Conservation (phyloP, 2,113 vertebrate species). For the Dipodomys ordii region DNA sequence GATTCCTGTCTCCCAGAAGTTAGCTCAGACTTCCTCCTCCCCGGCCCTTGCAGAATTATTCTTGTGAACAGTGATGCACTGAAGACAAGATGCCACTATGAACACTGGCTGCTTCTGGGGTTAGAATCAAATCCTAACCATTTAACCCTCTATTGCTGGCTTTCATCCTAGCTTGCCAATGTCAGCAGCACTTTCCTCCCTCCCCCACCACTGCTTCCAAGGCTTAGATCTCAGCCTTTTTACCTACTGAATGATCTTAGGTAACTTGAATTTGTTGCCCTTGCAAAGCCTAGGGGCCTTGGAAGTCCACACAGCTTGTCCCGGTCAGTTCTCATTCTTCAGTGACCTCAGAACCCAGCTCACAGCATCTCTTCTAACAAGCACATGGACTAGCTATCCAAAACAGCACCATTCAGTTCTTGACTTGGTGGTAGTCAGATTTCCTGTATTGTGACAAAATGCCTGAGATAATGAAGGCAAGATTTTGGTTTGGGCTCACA, state of each 20-base stretch:
- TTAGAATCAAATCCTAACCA: background rate
- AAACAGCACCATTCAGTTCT: background rate
- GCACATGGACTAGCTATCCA: accelerated
- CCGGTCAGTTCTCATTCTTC: background rate
- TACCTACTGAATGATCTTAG: background rate
- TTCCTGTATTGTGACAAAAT: background rate
- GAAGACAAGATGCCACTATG: background rate
- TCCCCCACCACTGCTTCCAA: too few species aligned
- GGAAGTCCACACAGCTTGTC: too few species aligned
- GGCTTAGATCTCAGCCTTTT: background rate
- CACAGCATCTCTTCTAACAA: background rate
- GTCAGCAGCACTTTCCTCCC: background rate
- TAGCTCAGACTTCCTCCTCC: background rate
- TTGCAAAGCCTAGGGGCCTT: background rate
- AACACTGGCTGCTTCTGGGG: background rate
- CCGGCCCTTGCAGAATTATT: background rate
- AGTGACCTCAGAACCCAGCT: background rate
- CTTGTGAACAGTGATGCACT: accelerated
- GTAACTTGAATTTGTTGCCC: too few species aligned
- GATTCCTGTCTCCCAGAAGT: background rate
- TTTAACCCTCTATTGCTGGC: too few species aligned
- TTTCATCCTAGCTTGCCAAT: too few species aligned
- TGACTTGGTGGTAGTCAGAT: background rate
- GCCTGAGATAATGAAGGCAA: background rate
- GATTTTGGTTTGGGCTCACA: background rate